Base-by-base conservation (phyloP, 2,888 invertebrate species). In the Eilema sororculum region DNA sequence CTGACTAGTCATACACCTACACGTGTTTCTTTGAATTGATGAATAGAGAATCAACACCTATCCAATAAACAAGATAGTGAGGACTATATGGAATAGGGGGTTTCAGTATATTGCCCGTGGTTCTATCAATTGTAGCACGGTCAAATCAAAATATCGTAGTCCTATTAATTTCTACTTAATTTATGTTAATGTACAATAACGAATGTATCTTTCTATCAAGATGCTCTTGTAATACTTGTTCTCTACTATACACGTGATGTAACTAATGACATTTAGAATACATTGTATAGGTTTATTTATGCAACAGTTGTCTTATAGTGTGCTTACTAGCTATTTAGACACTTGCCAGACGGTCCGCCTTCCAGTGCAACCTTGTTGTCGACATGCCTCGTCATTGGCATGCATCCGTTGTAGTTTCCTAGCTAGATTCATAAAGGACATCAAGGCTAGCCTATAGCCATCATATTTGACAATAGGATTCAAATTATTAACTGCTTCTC, bases 391-490 rank as follows among this genome's bases (percentile, higher is more conserved):
- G 9, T 52, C 52, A 52, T 52, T 52, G 52, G n/a, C 20, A 52
- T 20, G 20, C 52, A 52, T 20, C n/a, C 52, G 52, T n/a, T 52
- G 41, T 62, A 41, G 16, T 4, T 9, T 24, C 30, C 24, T 37
- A 70, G 66, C 13, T 58, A 65, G 56, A 16, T 16, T 37, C n/a
- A n/a, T n/a, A n/a, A 65, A 65, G 65, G 65, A 65, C 33, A 25
- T 59, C 57, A 37, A 67, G 63, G 46, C 33, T 67, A 64, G 20
- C 12, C 57, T 67, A 68, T 52, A 56, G 52, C n/a, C 10, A 58
- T 30, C 56, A 24, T 46, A 41, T 61, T 61, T 57, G 57, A 60
- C 41, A 69, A 58, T 60, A 69, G 66, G 33, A 37, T 69, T 60
- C 65, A 61, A 30, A 65, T 30, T 65, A n/a, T 25, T 58, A 28